Base-by-base conservation (phyloP, 2,888 invertebrate genomes). In the Prenolepis imparis region DNA sequence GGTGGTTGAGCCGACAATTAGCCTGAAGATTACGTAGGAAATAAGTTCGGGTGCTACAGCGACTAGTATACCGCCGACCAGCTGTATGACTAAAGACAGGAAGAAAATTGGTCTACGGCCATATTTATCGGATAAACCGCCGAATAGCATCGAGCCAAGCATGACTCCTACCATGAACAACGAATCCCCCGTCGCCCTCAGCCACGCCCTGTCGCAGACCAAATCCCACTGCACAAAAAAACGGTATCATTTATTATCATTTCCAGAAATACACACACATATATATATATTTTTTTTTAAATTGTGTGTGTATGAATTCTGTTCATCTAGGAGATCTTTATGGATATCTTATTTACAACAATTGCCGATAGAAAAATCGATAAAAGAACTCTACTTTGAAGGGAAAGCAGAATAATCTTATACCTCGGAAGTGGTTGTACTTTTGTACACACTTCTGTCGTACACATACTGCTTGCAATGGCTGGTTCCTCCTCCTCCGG, bases 101-200 rank as follows among this genome's bases (percentile, higher is more conserved):
- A 97, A 97, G 95, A 97, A 97, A 90, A 97, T 96, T 72, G 96
- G 96, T 93, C 97, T 96, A 78, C 97, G 95, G 72, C 97, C 97
- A 94, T 95, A 96, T 93, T 96, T 96, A 93, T 97, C 97, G 44
- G 97, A 97, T 90, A 97, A 94, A 91, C 96, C 96, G 41, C 97
- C 97, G 93, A 97, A 97, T 75, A 96, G 95, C 83, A 97, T 96
- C 77, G 97, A 97, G 63, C 97, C 97, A 85, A 97, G 92, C 94
- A 97, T 96, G 68, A 97, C 97, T 85, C 97, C 97, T 87, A 96
- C 94, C 97, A 97, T 97, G 92, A 96, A 96, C 82, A 96, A 91
- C 0, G 97, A 95, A 93, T 97, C 97, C 39, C 97, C 96, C 82
- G 96, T 96, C 44, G 97, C 96, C 88, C 96, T 95, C 87, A 97